These are phyloP conservation scores for Mamestra brassicae DNA, from an alignment of 2,888 invertebrate genomes.

Conservation along the genomic window DNA sequence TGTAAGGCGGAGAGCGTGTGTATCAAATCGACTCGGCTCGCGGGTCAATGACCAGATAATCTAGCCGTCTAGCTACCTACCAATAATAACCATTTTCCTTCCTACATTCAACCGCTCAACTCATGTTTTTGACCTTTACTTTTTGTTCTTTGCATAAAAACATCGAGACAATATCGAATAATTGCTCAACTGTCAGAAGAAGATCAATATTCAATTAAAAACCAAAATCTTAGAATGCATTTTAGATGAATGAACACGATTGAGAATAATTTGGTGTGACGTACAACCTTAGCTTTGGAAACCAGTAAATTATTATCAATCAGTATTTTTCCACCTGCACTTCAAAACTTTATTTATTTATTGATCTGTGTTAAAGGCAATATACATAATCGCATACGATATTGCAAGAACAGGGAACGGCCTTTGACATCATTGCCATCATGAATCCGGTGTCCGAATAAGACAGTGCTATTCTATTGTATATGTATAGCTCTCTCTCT, in stretches of 20 bases:
- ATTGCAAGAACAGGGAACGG: not conserved
- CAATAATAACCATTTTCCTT: slow-evolving; percentile 61
- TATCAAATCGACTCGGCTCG: slow-evolving; percentile 59
- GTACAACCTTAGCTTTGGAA: not conserved
- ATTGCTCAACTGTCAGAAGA: slow-evolving; percentile 33
- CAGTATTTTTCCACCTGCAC: slow-evolving; percentile 4
- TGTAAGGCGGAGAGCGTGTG: slow-evolving; percentile 44
- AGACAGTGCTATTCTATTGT: too few relatives aligned
- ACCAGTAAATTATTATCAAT: not conserved
- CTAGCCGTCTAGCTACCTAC: slow-evolving; percentile 61
- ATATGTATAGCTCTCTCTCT: too few relatives aligned
- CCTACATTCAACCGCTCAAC: slow-evolving; percentile 37
- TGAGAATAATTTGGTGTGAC: slow-evolving; percentile 3
- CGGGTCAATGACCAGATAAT: slow-evolving; percentile 67
- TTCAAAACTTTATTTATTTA: not conserved
- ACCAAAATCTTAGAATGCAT: slow-evolving; percentile 15
- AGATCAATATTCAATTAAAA: slow-evolving; percentile 29
- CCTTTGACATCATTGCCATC: too few relatives aligned
- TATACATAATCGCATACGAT: not conserved
- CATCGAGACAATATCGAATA: slow-evolving; percentile 50
- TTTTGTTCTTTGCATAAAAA: slow-evolving; percentile 50
- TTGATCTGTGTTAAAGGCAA: not conserved
- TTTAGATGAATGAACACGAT: slow-evolving; percentile 30
- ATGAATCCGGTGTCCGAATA: too few relatives aligned
- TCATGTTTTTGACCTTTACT: slow-evolving; percentile 46